Evolutionary conservation across 2,113 vertebrate species (phyloP), one percentile per base, ranked within the genome.

Genomic region (Phrynosoma blainvillii): DNA sequence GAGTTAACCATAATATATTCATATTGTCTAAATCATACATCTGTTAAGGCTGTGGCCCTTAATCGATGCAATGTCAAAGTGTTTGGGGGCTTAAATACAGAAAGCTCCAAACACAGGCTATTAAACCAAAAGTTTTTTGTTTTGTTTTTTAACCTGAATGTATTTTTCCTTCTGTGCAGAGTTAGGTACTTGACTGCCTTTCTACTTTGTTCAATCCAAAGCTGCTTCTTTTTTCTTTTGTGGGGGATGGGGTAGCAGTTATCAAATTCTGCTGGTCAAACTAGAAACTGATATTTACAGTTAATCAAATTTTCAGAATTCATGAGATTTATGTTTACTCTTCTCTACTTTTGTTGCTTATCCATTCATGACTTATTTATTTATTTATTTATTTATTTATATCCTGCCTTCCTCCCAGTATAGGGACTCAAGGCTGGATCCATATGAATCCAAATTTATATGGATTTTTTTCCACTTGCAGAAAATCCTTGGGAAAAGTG

Each of bases 251-350:
- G 6, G 59, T 62, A 18, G 18, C 59, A 62, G 13, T 36, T 14
- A 6, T 71, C 32, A 86, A 11, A 23, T 13, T 84, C 54, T 73
- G 54, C n/a, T 84, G 54, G 59, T 18, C 59, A 78, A 79, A 86
- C 75, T 52, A 18, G 47, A 68, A 47, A 79, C 23, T 68, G 75
- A 18, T 79, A n/a, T 68, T 56, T 86, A 21, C 12, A 86, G 12
- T 68, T 76, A 66, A 86, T 42, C 18, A 71, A 21, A 79, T 79
- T 79, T 86, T 86, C 68, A 65, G 27, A 85, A 32, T 7, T 87
- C 27, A 30, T 65, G n/a, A 84, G 71, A 74, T 42, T 79, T 79
- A 59, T 21, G 25, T 86, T 65, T 65, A 21, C 56, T 30, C 32
- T n/a, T 6, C 32, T 14, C 65, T 32, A 40, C 62, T 62, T 59